phyloP scores from a whole-genome alignment of 2,113 vertebrate genomes.

The Apus apus region DNA sequence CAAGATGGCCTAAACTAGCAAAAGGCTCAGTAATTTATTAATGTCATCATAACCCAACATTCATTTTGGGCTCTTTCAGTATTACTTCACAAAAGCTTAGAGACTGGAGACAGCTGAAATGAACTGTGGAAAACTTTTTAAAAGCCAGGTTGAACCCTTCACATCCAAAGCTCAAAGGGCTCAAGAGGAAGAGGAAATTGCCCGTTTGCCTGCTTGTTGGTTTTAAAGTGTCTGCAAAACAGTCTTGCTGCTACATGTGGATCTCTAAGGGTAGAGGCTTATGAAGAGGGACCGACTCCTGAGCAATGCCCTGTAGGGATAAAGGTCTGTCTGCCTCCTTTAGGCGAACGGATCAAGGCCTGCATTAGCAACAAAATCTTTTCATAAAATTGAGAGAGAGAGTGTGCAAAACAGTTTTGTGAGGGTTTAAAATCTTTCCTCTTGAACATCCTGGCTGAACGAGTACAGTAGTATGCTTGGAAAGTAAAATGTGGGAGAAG shows the following conservation, averaged over 20 bases:
- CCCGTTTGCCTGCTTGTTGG: neutral
- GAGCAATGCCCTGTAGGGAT: neutral
- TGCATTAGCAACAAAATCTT: neutral
- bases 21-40: neutral
- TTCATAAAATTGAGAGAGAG: neutral
- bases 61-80: neutral
- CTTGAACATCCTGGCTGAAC: neutral
- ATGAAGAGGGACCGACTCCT: neutral
- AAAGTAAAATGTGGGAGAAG: neutral
- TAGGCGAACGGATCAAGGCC: fast-evolving
- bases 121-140: neutral
- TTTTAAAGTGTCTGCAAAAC: neutral
- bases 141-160: neutral
- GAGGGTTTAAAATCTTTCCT: neutral
- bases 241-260: neutral
- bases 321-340: neutral
- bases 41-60: neutral
- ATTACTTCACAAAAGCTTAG: neutral
- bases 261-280: neutral
- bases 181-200: neutral
- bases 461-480: neutral
- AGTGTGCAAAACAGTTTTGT: neutral
- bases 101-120: neutral
- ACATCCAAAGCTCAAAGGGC: neutral
- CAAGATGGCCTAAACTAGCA: neutral